Conservation (phyloP, 2,797 vertebrate genomes). For the Syngnathus rostellatus region DNA sequence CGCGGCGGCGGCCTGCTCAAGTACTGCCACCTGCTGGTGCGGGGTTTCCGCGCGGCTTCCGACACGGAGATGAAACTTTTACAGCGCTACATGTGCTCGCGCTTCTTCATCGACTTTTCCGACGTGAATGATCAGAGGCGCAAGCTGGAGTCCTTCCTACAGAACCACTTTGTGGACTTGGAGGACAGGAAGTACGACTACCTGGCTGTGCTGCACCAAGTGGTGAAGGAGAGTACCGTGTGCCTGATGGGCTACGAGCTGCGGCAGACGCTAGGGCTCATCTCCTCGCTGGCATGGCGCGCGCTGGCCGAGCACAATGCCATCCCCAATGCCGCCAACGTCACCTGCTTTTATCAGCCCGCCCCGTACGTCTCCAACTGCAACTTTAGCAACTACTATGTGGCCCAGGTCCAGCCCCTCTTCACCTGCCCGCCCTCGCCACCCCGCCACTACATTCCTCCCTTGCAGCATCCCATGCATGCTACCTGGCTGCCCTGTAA, state of each 20-base stretch:
- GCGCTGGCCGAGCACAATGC: conserved; percentile 92
- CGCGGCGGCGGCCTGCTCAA: conserved; percentile 94
- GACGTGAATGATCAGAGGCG: conserved; percentile 84
- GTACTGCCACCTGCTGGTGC: conserved; percentile 96
- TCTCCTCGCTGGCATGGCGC: conserved; percentile 86
- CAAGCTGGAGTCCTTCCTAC: conserved; percentile 96
- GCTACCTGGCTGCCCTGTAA: conserved; percentile 94
- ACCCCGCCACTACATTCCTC: conserved; percentile 71
- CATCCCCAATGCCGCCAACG: conserved; percentile 90
- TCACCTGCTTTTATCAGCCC: conserved; percentile 98
- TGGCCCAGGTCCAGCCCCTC: conserved; percentile 90
- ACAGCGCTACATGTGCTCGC: conserved; percentile 98
- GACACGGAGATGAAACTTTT: conserved; percentile 86
- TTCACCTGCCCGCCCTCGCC: conserved; percentile 70
- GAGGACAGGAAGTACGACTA: conserved; percentile 98
- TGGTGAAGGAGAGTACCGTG: conserved; percentile 96
- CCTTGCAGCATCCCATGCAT: conserved; percentile 74
- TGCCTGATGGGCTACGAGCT: conserved; percentile 98
- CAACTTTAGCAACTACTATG: conserved; percentile 98
- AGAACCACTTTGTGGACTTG: conserved; percentile 96
- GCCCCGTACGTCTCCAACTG: conserved; percentile 91
- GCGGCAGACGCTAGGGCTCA: conserved; percentile 90
- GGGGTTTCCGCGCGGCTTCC: conserved; percentile 86
- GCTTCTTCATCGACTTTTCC: conserved; percentile 98
- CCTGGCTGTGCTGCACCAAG: conserved; percentile 86